Evolutionary conservation across 2,797 vertebrate genomes (phyloP).

Genomic region (Lateolabrax maculatus): DNA sequence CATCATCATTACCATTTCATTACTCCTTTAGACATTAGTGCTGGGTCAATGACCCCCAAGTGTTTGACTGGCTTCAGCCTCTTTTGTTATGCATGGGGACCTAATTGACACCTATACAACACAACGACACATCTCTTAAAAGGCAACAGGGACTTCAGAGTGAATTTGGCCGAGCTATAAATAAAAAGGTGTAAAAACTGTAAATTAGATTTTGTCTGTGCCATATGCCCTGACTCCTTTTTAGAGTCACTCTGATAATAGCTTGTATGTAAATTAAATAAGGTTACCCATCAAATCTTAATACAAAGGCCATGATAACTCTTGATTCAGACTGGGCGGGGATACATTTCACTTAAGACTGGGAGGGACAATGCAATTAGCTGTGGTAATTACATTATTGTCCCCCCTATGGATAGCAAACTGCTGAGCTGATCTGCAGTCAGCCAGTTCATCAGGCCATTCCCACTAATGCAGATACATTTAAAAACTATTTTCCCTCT

Average conservation of each 20-base stretch:
- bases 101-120: conserved; percentile 66
- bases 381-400: conserved; percentile 43
- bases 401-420: neutral
- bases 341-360: conserved; percentile 28
- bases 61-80: conserved; percentile 45
- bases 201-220: conserved; percentile 50
- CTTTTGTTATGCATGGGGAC: conserved; percentile 58
- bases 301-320: conserved; percentile 12
- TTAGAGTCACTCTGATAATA: conserved; percentile 43
- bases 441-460: neutral
- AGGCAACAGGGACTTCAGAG: conserved; percentile 26
- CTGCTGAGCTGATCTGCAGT: conserved; percentile 3
- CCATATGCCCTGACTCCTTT: conserved; percentile 5
- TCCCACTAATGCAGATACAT: neutral
- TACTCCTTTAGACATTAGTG: conserved; percentile 45
- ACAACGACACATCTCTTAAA: conserved; percentile 36
- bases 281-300: conserved; percentile 3
- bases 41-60: conserved; percentile 47
- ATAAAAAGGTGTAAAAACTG: conserved; percentile 30
- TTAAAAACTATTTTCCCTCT: neutral
- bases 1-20: conserved; percentile 52
- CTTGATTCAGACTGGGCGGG: conserved; percentile 32
- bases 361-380: conserved; percentile 55
- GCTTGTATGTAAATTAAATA: conserved; percentile 48
- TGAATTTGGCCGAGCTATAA: conserved; percentile 21